Percentiles rank a stretch among this genome's conserved stretches.
Evolutionary conservation across 2,797 vertebrate species (phyloP).

Genomic region (Eulemur mongoz): DNA sequence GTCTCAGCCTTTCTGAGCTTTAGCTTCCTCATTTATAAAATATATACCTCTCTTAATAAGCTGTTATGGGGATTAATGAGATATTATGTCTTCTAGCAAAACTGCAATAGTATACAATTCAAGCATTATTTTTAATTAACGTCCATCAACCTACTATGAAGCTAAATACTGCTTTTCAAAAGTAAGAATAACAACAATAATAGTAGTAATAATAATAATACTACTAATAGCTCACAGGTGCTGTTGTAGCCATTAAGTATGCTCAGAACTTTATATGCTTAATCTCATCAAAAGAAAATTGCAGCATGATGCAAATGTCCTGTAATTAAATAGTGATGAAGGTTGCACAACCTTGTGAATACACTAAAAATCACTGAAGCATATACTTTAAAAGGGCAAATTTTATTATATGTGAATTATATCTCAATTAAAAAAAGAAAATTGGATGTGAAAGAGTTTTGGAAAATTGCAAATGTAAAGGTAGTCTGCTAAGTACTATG

Average conservation of each 20-base stretch:
- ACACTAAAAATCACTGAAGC: not conserved
- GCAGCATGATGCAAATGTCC: not conserved
- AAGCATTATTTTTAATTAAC: not conserved
- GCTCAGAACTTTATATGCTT: not conserved
- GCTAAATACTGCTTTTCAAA: not conserved
- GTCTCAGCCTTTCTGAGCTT: not conserved
- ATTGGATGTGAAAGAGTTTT: not conserved
- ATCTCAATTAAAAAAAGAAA: constrained; percentile 5
- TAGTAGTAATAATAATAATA: not conserved
- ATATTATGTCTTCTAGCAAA: not conserved
- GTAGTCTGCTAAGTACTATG: not conserved
- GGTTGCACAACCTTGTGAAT: not conserved
- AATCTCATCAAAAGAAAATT: constrained; percentile 26
- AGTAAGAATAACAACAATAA: not conserved
- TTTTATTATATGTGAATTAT: constrained; percentile 19
- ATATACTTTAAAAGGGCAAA: not conserved
- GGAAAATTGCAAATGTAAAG: not conserved
- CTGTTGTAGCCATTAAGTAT: not conserved
- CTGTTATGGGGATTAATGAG: not conserved
- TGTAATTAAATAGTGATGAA: not conserved
- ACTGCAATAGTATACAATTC: not conserved
- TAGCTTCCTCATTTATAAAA: not conserved
- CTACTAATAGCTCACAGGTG: not conserved
- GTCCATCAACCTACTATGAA: not conserved
- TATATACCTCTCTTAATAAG: not conserved